Base-by-base conservation (phyloP, 1,140 invertebrate species). In the Aradophagus sp. region DNA sequence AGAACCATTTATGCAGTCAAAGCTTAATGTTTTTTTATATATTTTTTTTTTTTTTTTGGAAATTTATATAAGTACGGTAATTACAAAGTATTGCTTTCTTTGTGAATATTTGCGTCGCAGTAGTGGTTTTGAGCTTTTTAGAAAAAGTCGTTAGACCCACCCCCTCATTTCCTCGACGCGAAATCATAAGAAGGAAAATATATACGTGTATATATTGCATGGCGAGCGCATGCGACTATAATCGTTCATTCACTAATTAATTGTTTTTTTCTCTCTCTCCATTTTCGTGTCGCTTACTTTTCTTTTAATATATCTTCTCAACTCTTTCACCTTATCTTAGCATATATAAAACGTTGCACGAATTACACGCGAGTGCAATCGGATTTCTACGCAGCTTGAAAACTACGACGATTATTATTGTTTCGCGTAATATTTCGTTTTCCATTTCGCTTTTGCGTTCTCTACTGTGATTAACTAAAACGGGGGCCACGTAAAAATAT, bases 11-110 rank as follows among this genome's bases (percentile, higher is more conserved):
- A 8, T 17, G 42, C 48, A 61, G 70, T 56, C 11, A 32, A 71
- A 67, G 61, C 56, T 61, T 42, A 62, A 50, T n/a, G 11, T 10
- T 6, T 29, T 29, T 29, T 2, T n/a, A n/a, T 29, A 29, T 29
- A 29, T 29, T n/a, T n/a, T n/a, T n/a, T n/a, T n/a, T n/a, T n/a
- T n/a, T n/a, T n/a, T n/a, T n/a, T n/a, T n/a, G n/a, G n/a, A 67
- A 48, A 26, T 38, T 41, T 52, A n/a, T 56, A 62, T 63, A 76
- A n/a, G 75, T 74, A 78, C 70, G 74, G 73, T 81, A 84, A 74
- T 79, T 83, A 81, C 67, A 77, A 81, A 80, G 82, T 84, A 83
- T 84, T 84, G 82, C 82, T 84, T 83, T 78, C 74, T 82, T 84
- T 80, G 77, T 53, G 61, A 72, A 77, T 76, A 82, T 62, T 78